Evolutionary conservation across 1,140 invertebrate species (phyloP).

Genomic region (Leptinotarsa texana): DNA sequence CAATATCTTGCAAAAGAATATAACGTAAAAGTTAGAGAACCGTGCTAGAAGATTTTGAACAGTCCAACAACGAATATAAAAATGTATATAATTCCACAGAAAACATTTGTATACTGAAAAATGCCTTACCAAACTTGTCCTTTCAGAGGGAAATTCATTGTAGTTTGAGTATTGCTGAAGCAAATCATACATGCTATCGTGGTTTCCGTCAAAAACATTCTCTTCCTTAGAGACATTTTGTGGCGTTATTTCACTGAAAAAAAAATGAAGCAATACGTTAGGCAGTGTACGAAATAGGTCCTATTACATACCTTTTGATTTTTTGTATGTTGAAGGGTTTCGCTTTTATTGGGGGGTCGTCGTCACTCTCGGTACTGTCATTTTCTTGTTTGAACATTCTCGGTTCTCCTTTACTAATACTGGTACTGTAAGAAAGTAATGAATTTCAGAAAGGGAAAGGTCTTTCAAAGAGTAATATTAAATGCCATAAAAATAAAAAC

Average conservation of each 20-base stretch:
- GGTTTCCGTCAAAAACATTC: background rate
- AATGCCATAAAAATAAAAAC: too few species aligned
- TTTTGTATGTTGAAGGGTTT: background rate
- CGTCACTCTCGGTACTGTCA: conserved; percentile 19
- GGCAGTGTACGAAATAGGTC: too few species aligned
- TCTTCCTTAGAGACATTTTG: background rate
- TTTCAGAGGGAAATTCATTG: conserved; percentile 15
- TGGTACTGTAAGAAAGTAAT: background rate
- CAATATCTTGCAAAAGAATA: too few species aligned
- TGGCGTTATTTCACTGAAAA: background rate
- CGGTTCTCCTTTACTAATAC: background rate
- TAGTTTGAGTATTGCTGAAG: conserved; percentile 4
- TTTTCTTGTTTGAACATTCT: conserved; percentile 11
- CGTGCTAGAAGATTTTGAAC: too few species aligned
- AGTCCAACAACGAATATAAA: too few species aligned
- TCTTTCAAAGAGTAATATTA: too few species aligned
- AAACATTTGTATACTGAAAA: too few species aligned
- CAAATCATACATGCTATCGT: background rate
- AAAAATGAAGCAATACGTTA: background rate
- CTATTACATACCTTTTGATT: background rate
- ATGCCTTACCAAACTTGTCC: conserved; percentile 5
- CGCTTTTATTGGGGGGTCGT: conserved; percentile 1
- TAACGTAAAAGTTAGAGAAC: too few species aligned
- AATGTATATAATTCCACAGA: too few species aligned
- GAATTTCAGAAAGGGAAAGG: too few species aligned